Evolutionary conservation across 2,113 vertebrate species (phyloP).

Genomic region (Clarias magur): DNA sequence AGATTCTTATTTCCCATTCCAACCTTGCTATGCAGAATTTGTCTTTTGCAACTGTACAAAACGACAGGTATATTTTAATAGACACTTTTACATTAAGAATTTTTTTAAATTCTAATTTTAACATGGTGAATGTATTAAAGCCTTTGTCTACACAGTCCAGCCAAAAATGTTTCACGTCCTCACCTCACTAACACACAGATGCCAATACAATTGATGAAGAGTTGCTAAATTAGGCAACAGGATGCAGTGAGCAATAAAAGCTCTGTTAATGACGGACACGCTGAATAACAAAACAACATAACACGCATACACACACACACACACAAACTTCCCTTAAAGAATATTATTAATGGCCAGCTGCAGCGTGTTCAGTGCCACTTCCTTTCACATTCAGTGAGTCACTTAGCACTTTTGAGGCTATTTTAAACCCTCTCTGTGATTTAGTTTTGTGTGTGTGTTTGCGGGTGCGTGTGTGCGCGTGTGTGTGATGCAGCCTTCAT

Average conservation of each 20-base stretch:
- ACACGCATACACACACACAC: background rate
- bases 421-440: constrained; percentile 27
- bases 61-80: background rate
- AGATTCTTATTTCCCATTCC: background rate
- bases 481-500: background rate
- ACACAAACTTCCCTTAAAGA: constrained; percentile 1
- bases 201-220: constrained; percentile 52
- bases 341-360: constrained; percentile 40
- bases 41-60: background rate
- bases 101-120: background rate
- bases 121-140: background rate
- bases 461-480: background rate
- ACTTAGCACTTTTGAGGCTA: constrained; percentile 14
- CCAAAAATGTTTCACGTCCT: background rate
- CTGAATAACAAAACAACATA: background rate
- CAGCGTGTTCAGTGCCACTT: constrained; percentile 24
- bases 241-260: constrained; percentile 21
- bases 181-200: background rate
- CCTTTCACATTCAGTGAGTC: constrained; percentile 34
- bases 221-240: constrained; percentile 46
- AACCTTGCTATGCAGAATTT: background rate
- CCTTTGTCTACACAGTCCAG: background rate
- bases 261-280: constrained; percentile 24
- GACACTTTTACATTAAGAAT: background rate
- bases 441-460: too few species aligned